Evolutionary conservation across 2,797 vertebrate genomes (phyloP).

Genomic region (Falco naumanni): DNA sequence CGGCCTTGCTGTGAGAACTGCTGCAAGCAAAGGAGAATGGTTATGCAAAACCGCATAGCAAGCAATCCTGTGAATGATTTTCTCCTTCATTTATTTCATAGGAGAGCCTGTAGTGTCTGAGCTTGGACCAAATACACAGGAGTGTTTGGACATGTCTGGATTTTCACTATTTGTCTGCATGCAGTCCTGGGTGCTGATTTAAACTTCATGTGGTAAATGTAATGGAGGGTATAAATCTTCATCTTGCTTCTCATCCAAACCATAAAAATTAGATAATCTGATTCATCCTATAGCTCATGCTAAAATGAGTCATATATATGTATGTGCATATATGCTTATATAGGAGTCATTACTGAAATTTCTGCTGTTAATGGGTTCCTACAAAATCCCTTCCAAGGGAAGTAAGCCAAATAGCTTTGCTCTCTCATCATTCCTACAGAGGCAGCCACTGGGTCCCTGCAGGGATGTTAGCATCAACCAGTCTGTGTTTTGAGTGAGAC

Average conservation of each 20-base stretch:
- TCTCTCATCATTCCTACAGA: background rate
- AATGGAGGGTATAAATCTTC: background rate
- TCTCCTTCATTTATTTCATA: background rate
- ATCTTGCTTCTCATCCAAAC: background rate
- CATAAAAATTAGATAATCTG: background rate
- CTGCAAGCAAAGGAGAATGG: background rate
- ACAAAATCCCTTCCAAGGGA: constrained; percentile 7
- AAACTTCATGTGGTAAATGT: background rate
- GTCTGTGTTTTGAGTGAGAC: background rate
- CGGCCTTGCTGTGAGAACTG: background rate
- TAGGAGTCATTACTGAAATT: background rate
- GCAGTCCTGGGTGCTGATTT: background rate
- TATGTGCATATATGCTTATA: background rate
- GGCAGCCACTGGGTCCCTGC: constrained; percentile 16
- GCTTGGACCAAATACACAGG: background rate
- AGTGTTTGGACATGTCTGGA: background rate
- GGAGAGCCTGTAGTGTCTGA: background rate
- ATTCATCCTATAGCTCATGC: background rate
- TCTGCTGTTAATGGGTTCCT: background rate
- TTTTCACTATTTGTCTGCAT: background rate
- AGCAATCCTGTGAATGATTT: background rate
- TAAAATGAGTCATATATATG: background rate
- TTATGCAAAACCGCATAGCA: background rate
- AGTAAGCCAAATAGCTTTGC: constrained; percentile 39
- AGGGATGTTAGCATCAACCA: constrained; percentile 1